phyloP scores from a whole-genome alignment of 2,797 vertebrate species.

The Aplochiton taeniatus region DNA sequence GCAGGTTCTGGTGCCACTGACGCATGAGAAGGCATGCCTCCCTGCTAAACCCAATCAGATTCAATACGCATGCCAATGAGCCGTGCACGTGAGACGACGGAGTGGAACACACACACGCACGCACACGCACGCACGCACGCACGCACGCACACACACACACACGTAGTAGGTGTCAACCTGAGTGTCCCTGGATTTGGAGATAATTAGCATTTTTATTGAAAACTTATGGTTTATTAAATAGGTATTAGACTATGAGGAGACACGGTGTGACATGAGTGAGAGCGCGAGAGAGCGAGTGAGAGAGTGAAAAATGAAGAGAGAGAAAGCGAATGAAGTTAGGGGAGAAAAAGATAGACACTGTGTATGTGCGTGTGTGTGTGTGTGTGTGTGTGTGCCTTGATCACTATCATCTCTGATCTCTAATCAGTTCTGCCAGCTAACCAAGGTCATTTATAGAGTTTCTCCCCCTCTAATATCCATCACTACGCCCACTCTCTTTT shows the following conservation, averaged over 20 bases:
- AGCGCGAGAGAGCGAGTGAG: too few species aligned
- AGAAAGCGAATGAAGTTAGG: too few species aligned
- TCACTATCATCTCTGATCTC: slow-evolving; percentile 65
- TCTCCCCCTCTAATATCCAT: slow-evolving; percentile 25
- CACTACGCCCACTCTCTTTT: slow-evolving; percentile 13
- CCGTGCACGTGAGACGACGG: too few species aligned
- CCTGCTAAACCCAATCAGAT: too few species aligned
- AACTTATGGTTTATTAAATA: slow-evolving; percentile 71
- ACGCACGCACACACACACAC: slow-evolving; percentile 5
- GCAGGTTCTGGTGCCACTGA: too few species aligned
- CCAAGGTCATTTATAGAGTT: slow-evolving; percentile 67
- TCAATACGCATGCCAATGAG: too few species aligned
- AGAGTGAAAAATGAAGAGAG: too few species aligned
- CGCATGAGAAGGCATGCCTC: too few species aligned
- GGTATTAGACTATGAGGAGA: slow-evolving; percentile 48
- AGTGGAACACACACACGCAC: slow-evolving; percentile 7
- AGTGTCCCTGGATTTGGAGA: slow-evolving; percentile 53
- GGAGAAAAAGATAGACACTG: slow-evolving; percentile 3
- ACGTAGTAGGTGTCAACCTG: slow-evolving; percentile 46
- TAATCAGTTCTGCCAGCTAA: slow-evolving; percentile 59
- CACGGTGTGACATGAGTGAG: slow-evolving; percentile 6
- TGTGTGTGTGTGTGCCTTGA: slow-evolving; percentile 37
- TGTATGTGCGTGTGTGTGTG: slow-evolving; percentile 11
- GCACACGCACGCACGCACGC: slow-evolving; percentile 4
- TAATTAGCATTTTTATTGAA: slow-evolving; percentile 78